These are phyloP conservation scores for Fissipunctia ypsillon DNA, from an alignment of 2,888 invertebrate species.

Conservation along the genomic window DNA sequence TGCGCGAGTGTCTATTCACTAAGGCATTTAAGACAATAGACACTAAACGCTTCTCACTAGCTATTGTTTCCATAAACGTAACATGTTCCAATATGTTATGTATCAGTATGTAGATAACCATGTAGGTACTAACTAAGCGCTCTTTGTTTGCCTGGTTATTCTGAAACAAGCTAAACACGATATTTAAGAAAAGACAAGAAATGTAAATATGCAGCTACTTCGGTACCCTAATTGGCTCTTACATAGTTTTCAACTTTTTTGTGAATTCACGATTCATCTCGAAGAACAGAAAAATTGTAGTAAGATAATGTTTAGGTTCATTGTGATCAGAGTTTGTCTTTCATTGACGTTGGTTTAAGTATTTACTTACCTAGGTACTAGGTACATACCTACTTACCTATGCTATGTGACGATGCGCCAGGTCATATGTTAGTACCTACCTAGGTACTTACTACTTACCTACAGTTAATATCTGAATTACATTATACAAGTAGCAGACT, in stretches of 20 bases:
- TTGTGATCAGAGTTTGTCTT: background rate
- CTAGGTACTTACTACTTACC: background rate
- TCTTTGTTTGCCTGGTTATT: conserved; percentile 38
- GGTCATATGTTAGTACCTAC: background rate
- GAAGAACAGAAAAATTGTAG: background rate
- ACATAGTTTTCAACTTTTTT: background rate
- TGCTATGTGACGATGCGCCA: background rate
- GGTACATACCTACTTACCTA: background rate
- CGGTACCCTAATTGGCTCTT: background rate
- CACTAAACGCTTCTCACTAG: conserved; percentile 35
- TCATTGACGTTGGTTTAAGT: background rate
- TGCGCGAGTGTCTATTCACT: too few species aligned
- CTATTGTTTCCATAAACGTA: conserved; percentile 47
- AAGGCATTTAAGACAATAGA: conserved; percentile 51
- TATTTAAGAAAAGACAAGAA: conserved; percentile 13
- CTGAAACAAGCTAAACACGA: conserved; percentile 30
- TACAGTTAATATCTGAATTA: background rate
- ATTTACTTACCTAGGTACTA: background rate
- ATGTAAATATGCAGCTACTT: background rate
- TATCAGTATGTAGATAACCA: background rate
- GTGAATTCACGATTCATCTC: background rate
- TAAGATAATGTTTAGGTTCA: background rate
- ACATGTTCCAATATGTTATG: conserved; percentile 19
- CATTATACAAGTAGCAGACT: background rate
- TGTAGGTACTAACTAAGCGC: conserved; percentile 6